Percentiles rank a stretch among this genome's conserved stretches.
phyloP scores from a whole-genome alignment of 2,113 vertebrate species.

The Epinephelus fuscoguttatus region DNA sequence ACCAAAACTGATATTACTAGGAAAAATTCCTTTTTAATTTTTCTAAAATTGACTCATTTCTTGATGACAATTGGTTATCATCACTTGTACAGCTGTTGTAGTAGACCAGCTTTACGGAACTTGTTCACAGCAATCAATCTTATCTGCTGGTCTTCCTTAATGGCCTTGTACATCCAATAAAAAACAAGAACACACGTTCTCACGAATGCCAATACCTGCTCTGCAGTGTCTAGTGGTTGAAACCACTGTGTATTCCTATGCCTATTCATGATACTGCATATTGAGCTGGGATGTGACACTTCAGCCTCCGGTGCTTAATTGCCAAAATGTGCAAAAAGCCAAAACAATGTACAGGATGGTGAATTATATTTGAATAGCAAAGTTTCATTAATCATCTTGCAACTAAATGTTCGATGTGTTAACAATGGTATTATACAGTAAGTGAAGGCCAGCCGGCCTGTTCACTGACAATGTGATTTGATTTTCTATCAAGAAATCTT shows the following conservation, averaged over 20 bases:
- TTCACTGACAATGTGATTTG: slow-evolving; percentile 35
- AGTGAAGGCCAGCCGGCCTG: slow-evolving; percentile 37
- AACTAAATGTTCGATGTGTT: neutral
- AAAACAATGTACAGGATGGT: neutral
- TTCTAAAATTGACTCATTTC: neutral
- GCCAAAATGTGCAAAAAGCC: neutral
- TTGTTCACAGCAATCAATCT: neutral
- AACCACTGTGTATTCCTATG: neutral
- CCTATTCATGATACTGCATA: neutral
- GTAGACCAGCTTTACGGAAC: neutral
- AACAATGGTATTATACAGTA: slow-evolving; percentile 22
- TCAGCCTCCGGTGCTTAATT: neutral
- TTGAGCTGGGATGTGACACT: neutral
- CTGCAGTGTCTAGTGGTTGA: neutral
- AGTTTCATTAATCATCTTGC: neutral
- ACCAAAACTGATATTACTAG: no score
- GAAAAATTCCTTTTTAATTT: neutral
- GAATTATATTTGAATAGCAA: neutral
- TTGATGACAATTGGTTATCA: neutral
- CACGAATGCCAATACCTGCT: neutral
- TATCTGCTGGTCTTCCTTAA: neutral
- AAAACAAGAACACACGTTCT: neutral
- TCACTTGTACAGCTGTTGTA: neutral
- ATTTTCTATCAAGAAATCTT: slow-evolving; percentile 47
- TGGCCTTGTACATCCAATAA: neutral